Percentiles rank a stretch among this genome's conserved stretches.
phyloP scores from a whole-genome alignment of 2,888 invertebrate species.

The Tridacna gigas region DNA sequence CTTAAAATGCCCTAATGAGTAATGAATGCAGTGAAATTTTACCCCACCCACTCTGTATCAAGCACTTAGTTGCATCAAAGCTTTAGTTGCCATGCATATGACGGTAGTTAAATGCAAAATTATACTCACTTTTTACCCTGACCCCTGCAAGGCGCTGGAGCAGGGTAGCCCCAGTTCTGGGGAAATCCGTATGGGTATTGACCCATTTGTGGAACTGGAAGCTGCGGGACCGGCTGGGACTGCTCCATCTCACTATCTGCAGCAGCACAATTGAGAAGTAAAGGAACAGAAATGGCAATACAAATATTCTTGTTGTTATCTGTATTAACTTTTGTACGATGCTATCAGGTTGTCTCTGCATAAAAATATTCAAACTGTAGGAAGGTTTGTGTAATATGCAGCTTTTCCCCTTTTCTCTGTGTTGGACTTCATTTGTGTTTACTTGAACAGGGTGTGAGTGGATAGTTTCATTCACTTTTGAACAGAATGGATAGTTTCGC shows the following conservation, averaged over 20 bases:
- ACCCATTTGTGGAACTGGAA: neutral
- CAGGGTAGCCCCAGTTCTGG: constrained; percentile 14
- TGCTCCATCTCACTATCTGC: constrained; percentile 18
- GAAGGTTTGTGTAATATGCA: neutral
- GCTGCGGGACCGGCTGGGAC: neutral
- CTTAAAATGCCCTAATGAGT: too few relatives aligned
- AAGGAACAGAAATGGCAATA: neutral
- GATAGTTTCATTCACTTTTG: neutral
- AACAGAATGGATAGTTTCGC: neutral
- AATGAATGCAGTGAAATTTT: too few relatives aligned
- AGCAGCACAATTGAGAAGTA: neutral
- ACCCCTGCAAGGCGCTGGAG: constrained; percentile 29
- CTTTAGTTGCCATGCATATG: too few relatives aligned
- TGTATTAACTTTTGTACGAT: neutral
- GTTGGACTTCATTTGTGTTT: constrained; percentile 24
- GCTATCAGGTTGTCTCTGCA: neutral
- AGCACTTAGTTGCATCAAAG: too few relatives aligned
- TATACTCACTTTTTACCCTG: constrained; percentile 23
- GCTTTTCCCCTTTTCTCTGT: neutral
- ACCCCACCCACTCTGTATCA: too few relatives aligned
- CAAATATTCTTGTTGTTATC: neutral
- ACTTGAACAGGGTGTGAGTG: constrained; percentile 7
- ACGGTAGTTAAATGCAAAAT: neutral
- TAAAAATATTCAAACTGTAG: neutral
- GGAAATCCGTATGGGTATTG: constrained; percentile 5